Evolutionary conservation across 1,140 invertebrate species (phyloP).

Genomic region (Protaetia brevitarsis): DNA sequence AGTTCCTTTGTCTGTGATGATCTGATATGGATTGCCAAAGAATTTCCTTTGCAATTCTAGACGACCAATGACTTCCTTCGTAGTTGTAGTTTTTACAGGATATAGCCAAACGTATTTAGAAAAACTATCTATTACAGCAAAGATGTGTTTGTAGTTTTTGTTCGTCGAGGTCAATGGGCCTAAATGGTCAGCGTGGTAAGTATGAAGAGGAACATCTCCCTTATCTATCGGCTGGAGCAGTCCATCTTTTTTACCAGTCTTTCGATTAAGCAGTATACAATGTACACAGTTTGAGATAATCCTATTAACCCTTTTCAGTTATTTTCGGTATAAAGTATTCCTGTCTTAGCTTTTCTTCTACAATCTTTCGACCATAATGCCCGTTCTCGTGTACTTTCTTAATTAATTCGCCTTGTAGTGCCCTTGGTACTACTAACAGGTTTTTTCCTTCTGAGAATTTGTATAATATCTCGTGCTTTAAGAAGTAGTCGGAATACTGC

Average conservation of each 20-base stretch:
- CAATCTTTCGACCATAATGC: constrained; percentile 42
- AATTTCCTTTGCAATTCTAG: neutral
- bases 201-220: constrained; percentile 4
- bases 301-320: constrained; percentile 40
- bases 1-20: constrained; percentile 42
- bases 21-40: constrained; percentile 43
- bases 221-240: constrained; percentile 32
- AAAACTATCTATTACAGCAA: constrained; percentile 33
- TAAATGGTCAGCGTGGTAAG: constrained; percentile 40
- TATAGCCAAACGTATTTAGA: constrained; percentile 25
- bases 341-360: constrained; percentile 42
- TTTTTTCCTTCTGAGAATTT: constrained; percentile 30
- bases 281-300: constrained; percentile 43
- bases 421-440: constrained; percentile 22
- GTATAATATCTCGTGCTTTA: constrained; percentile 32
- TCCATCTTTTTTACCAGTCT: constrained; percentile 48
- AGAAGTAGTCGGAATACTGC: constrained; percentile 30
- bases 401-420: constrained; percentile 10
- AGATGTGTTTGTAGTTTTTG: constrained; percentile 41
- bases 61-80: constrained; percentile 13
- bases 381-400: constrained; percentile 22
- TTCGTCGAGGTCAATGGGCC: constrained; percentile 40
- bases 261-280: constrained; percentile 45
- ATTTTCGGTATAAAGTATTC: constrained; percentile 47
- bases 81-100: constrained; percentile 11